Evolutionary conservation across 2,888 invertebrate species (phyloP).

Genomic region (Myopa testacea): DNA sequence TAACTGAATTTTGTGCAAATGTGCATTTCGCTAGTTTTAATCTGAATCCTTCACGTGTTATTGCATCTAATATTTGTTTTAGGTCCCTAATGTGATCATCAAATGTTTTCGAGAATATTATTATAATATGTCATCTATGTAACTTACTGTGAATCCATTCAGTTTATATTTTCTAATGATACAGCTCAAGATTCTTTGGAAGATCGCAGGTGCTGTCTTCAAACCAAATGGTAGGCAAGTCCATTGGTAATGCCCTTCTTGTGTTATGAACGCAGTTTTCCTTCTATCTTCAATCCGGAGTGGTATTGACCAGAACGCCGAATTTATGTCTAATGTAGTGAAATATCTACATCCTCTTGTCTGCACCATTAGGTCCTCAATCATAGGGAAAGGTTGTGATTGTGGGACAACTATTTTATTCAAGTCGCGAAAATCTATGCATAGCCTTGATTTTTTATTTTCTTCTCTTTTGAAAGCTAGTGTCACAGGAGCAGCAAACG

Average conservation of each 20-base stretch:
- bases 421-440: too few relatives aligned
- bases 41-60: too few relatives aligned
- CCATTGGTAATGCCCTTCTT: conserved; percentile 50
- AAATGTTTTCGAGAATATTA: conserved; percentile 47
- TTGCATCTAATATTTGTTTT: too few relatives aligned
- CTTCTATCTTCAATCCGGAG: conserved; percentile 43
- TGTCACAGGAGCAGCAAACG: conserved; percentile 43
- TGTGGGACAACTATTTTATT: conserved; percentile 22
- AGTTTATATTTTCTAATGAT: conserved; percentile 47
- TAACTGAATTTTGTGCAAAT: too few relatives aligned
- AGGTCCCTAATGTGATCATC: too few relatives aligned
- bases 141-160: conserved; percentile 45
- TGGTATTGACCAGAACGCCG: conserved; percentile 47
- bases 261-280: conserved; percentile 48
- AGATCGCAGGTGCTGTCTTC: conserved; percentile 26
- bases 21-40: too few relatives aligned
- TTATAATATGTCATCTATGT: conserved; percentile 49
- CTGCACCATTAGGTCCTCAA: conserved; percentile 36
- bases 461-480: conserved; percentile 47
- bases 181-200: conserved; percentile 49
- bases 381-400: conserved; percentile 42
- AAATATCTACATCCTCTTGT: conserved; percentile 35
- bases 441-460: conserved; percentile 38
- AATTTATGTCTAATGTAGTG: conserved; percentile 45
- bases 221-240: conserved; percentile 47